A percentile compares a stretch with the other conserved stretches of the same genome.
These are phyloP conservation scores for Phasianus colchicus DNA, from an alignment of 2,113 vertebrate genomes.

Conservation along the genomic window DNA sequence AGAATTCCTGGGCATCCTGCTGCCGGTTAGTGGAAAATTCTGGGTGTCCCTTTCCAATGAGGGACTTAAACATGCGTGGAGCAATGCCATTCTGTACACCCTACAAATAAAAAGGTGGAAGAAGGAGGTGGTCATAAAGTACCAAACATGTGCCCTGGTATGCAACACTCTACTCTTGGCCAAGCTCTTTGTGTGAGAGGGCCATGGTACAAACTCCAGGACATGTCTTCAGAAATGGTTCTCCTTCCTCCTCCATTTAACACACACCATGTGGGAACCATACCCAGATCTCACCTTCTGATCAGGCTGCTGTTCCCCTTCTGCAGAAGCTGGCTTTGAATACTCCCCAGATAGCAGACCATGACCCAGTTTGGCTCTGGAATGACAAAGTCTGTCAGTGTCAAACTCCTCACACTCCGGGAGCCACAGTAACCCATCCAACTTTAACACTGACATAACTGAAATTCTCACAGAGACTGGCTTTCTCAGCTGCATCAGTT, in stretches of 20 bases:
- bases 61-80: constrained; percentile 96
- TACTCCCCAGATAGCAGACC: constrained; percentile 96
- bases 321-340: constrained; percentile 88
- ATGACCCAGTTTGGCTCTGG: constrained; percentile 94
- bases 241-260: background rate
- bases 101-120: constrained; percentile 69
- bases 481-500: background rate
- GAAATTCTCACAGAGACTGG: background rate
- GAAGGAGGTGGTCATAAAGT: background rate
- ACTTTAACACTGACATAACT: background rate
- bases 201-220: background rate
- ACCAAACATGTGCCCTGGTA: background rate
- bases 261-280: accelerated
- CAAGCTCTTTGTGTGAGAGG: background rate
- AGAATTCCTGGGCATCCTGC: constrained; percentile 98
- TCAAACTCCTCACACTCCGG: background rate
- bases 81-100: constrained; percentile 94
- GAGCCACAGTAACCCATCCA: background rate
- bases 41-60: constrained; percentile 94
- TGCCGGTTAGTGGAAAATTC: constrained; percentile 99
- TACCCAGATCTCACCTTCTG: constrained; percentile 81
- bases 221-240: background rate
- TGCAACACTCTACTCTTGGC: background rate
- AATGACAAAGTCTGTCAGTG: background rate
- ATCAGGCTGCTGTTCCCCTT: constrained; percentile 86